Base-by-base conservation (phyloP, 2,113 vertebrate genomes). In the Porphyrio hochstetteri region DNA sequence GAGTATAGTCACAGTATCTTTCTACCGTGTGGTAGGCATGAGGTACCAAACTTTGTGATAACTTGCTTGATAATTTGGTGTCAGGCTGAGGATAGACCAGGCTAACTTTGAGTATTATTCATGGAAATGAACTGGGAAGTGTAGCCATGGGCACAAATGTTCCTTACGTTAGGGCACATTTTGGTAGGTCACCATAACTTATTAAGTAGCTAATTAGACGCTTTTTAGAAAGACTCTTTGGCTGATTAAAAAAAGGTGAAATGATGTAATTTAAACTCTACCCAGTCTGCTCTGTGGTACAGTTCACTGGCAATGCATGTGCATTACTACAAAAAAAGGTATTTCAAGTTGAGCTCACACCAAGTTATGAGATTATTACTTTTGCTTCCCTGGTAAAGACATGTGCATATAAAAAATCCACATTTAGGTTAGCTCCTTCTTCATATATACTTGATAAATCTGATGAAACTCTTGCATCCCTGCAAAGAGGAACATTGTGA, bases 121-220 rank as follows among this genome's bases (percentile, higher is more conserved):
- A 36, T 60, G 33, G 35, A 60, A 79, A 70, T 44, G 1, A 82
- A 27, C 35, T 82, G 29, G 13, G 21, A 94, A 35, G 35, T 5
- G 5, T 77, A 63, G 33, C 55, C 48, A 28, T 2, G 7, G 13
- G 19, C 23, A 69, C 5, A 36, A 44, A 68, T 0, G 0, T 82
- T 84, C 29, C 24, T 57, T 57, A 14, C 20, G 12, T 48, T 68
- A 35, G 33, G 21, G 21, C 33, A 48, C 9, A 1, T 75, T 89
- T 63, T 78, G 15, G 48, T 67, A 44, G 25, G 35, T 78, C 23
- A 40, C 17, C 2, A 0, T 31, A 60, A 68, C 16, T 44, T 84
- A 88, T 59, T 5, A 38, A 83, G 36, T 48, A 86, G 33, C 19
- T 65, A 20, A 14, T 80, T 64, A 48, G 28, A 56, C 11, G 28